Evolutionary conservation across 2,113 vertebrate species (phyloP).

Genomic region (Nymphicus hollandicus): DNA sequence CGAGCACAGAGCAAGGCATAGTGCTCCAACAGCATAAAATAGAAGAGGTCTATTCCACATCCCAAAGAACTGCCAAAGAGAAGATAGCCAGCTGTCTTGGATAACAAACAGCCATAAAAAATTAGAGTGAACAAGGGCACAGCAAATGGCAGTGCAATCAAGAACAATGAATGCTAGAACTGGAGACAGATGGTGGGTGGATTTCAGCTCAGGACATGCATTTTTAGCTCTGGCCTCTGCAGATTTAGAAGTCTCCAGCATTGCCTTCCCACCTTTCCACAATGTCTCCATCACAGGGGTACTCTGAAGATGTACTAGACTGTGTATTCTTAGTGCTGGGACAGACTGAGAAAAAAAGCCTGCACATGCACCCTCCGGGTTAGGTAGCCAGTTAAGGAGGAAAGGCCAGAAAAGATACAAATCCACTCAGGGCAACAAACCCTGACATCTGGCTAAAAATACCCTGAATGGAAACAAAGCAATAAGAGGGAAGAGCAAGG

Average conservation of each 20-base stretch:
- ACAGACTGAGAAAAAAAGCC: background rate
- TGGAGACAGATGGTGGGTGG: background rate
- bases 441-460: background rate
- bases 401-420: background rate
- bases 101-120: background rate
- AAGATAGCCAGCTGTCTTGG: constrained; percentile 37
- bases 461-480: background rate
- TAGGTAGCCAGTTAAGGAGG: background rate
- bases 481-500: background rate
- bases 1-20: background rate
- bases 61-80: constrained; percentile 19
- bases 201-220: background rate
- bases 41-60: background rate
- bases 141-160: constrained; percentile 18
- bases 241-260: background rate
- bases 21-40: background rate
- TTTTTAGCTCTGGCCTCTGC: background rate
- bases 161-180: constrained; percentile 23
- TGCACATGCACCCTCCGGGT: background rate
- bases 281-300: background rate
- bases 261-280: background rate
- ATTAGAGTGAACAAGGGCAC: constrained; percentile 2
- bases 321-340: background rate
- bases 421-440: background rate
- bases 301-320: background rate